Evolutionary conservation across 2,797 vertebrate species (phyloP).

Genomic region (Lycodopsis pacificus): DNA sequence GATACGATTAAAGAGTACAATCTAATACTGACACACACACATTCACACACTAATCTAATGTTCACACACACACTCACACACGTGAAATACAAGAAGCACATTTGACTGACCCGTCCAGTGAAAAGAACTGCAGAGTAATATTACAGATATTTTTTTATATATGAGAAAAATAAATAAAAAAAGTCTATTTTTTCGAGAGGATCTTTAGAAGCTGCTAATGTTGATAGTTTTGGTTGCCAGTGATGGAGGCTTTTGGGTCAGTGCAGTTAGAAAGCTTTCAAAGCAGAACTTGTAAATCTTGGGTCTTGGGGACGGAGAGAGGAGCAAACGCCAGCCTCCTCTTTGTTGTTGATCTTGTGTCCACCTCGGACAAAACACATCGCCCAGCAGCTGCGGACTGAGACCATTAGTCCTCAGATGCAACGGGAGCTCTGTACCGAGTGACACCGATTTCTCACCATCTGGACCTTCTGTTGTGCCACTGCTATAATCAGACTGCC

Average conservation of each 20-base stretch:
- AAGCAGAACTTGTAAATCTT: constrained; percentile 44
- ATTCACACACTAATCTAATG: constrained; percentile 54
- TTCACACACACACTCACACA: constrained; percentile 53
- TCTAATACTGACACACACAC: constrained; percentile 62
- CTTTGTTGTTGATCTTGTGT: constrained; percentile 35
- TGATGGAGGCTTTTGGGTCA: constrained; percentile 56
- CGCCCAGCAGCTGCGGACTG: constrained; percentile 61
- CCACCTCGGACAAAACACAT: constrained; percentile 41
- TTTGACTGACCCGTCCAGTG: constrained; percentile 76
- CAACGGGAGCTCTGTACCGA: constrained; percentile 46
- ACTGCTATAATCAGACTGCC: constrained; percentile 43
- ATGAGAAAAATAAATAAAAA: constrained; percentile 40
- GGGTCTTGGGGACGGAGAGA: constrained; percentile 29
- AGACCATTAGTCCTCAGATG: constrained; percentile 57
- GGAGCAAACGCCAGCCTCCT: constrained; percentile 26
- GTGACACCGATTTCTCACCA: constrained; percentile 44
- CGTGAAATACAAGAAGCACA: constrained; percentile 73
- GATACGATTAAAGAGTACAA: constrained; percentile 55
- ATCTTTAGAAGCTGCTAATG: constrained; percentile 86
- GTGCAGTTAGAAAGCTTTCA: constrained; percentile 53
- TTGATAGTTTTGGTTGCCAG: constrained; percentile 67
- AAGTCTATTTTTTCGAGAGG: constrained; percentile 70
- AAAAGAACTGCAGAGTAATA: constrained; percentile 70
- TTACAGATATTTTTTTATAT: constrained; percentile 74
- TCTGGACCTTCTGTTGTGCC: constrained; percentile 47